Evolutionary conservation across 2,797 vertebrate species (phyloP), one percentile per base, ranked within the genome.

Genomic region (Ciconia nigra): DNA sequence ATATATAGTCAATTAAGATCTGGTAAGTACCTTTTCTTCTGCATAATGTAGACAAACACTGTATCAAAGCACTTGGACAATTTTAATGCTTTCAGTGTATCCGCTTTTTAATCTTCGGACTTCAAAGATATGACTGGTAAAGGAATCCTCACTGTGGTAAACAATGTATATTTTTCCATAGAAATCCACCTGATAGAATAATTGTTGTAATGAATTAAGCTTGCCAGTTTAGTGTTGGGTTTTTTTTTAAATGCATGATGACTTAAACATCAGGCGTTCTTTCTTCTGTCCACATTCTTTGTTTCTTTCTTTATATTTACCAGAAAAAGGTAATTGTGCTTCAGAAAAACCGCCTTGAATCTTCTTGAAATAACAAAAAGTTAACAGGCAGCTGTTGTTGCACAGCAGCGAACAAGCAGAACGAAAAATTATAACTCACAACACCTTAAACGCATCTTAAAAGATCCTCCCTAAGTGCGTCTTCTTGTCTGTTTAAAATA

Each of bases 181-280:
- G 96, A 97, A 97, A 93, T 97, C 86, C 15, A 51, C 86, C 74
- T 90, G 96, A 97, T 97, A 91, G 94, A 98, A 82, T 94, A 97
- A 95, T 92, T 97, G 87, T 94, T 96, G 94, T 96, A 96, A 97
- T 97, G 97, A 96, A 96, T 93, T 81, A 96, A 95, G 78, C 94
- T 96, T 97, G 96, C 87, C 77, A 63, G 80, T 54, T 67, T 91
- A 93, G 70, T 33, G 39, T n/a, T 22, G 29, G 3, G 3, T n/a
- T 67, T 79, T 18, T 18, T 89, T 93, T 47, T 35, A 83, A 97
- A 93, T 84, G 83, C 89, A 49, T 33, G 87, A 35, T 80, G 70
- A 93, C 76, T 97, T 97, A 91, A 95, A 97, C 61, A 93, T 92
- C 91, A 95, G 94, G 83, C 69, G 90, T 76, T 21, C 89, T 90